Percentiles rank a stretch among this genome's conserved stretches.
phyloP scores from a whole-genome alignment of 1,140 invertebrate genomes.

The Drosophila sechellia region DNA sequence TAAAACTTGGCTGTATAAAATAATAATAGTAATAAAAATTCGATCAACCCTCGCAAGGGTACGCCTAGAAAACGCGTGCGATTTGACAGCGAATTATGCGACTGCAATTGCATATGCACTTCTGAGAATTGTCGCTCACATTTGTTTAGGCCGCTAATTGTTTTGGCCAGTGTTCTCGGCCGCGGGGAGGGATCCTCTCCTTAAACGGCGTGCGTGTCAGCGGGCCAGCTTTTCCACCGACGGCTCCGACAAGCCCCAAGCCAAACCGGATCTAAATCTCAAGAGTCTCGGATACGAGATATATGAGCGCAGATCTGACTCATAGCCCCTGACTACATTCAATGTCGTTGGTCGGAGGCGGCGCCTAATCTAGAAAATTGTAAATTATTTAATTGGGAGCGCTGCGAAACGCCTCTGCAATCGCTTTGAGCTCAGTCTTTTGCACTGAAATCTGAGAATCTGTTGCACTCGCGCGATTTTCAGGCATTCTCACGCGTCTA shows the following conservation, averaged over 20 bases:
- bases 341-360: slow-evolving; percentile 46
- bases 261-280: slow-evolving; percentile 52
- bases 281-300: slow-evolving; percentile 15
- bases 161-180: slow-evolving; percentile 38
- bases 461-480: slow-evolving; percentile 18
- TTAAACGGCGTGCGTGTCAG: slow-evolving; percentile 51
- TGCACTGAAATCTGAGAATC: slow-evolving; percentile 30
- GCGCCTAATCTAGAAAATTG: slow-evolving; percentile 62
- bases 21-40: background rate
- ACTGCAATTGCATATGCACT: slow-evolving; percentile 39
- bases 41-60: slow-evolving; percentile 6
- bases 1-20: background rate
- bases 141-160: slow-evolving; percentile 52
- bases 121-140: slow-evolving; percentile 46
- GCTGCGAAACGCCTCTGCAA: slow-evolving; percentile 49
- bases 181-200: slow-evolving; percentile 24
- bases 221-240: slow-evolving; percentile 42
- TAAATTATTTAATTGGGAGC: slow-evolving; percentile 65
- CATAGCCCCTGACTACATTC: slow-evolving; percentile 32
- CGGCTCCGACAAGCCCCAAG: slow-evolving; percentile 23
- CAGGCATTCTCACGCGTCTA: slow-evolving; percentile 47
- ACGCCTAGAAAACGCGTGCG: slow-evolving; percentile 27
- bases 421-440: background rate
- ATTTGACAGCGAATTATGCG: slow-evolving; percentile 52
- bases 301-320: slow-evolving; percentile 33